phyloP scores from a whole-genome alignment of 2,888 invertebrate species.

The Erpobdella octoculata region DNA sequence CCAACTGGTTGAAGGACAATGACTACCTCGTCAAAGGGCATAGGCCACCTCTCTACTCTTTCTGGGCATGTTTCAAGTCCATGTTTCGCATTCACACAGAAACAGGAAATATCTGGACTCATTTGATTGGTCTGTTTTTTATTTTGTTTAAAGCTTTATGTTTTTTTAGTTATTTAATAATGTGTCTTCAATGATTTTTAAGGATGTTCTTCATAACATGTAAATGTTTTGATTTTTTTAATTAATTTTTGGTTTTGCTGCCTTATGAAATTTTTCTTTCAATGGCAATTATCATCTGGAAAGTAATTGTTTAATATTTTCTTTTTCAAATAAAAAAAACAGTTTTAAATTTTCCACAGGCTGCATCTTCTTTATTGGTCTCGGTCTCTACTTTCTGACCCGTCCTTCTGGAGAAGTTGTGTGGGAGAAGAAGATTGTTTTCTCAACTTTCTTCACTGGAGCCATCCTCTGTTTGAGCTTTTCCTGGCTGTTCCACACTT shows the following conservation, averaged over 20 bases:
- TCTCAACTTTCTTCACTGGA: constrained; percentile 89
- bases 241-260: not conserved
- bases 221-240: not conserved
- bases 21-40: constrained; percentile 91
- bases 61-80: constrained; percentile 80
- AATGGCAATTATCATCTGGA: not conserved
- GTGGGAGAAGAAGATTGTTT: constrained; percentile 64
- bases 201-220: not conserved
- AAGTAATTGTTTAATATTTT: no score
- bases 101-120: constrained; percentile 94
- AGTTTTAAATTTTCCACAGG: not conserved
- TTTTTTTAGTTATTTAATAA: not conserved
- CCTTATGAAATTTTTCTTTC: not conserved
- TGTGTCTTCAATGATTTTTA: not conserved
- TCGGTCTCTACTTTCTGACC: constrained; percentile 75
- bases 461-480: constrained; percentile 92
- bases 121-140: constrained; percentile 64
- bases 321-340: no score
- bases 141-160: constrained; percentile 56
- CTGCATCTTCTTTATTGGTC: constrained; percentile 52
- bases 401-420: constrained; percentile 75
- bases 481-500: constrained; percentile 93
- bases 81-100: constrained; percentile 54
- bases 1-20: constrained; percentile 92
- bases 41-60: constrained; percentile 88